A percentile compares a stretch with the other conserved stretches of the same genome.
phyloP scores from a whole-genome alignment of 2,113 vertebrate species.

The Eretmochelys imbricata region DNA sequence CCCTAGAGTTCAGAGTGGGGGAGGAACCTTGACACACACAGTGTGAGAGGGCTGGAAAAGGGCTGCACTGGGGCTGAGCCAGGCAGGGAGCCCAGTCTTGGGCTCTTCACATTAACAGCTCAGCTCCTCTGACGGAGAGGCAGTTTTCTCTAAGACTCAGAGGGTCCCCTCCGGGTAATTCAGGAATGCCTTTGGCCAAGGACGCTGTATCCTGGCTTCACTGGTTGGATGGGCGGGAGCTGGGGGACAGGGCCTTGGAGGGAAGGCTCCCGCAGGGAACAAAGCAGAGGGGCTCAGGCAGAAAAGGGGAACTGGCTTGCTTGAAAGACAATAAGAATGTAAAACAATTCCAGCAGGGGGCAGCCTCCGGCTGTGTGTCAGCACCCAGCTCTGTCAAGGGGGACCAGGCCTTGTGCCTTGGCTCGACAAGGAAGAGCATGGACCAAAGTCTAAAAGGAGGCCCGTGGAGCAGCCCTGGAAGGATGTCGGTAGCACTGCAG shows the following conservation, averaged over 20 bases:
- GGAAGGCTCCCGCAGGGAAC: not conserved
- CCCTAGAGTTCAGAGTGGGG: no score
- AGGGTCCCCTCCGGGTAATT: not conserved
- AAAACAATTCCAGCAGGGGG: not conserved
- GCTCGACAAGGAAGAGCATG: not conserved
- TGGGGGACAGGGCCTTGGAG: not conserved
- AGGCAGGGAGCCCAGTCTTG: not conserved
- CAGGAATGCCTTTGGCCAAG: not conserved
- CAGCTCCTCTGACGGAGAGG: not conserved
- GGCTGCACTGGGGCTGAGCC: not conserved
- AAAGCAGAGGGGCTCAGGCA: not conserved
- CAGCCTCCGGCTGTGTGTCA: not conserved
- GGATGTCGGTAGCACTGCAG: not conserved
- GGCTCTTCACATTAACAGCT: not conserved
- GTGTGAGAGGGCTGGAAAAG: not conserved
- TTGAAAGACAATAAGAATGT: not conserved
- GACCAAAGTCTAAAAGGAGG: not conserved
- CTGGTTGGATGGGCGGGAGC: not conserved
- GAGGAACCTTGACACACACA: no score
- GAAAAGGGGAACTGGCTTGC: not conserved
- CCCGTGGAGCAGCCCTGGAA: not conserved
- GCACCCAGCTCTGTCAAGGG: accelerated
- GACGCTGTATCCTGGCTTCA: not conserved
- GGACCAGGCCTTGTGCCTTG: not conserved
- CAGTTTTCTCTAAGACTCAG: not conserved